Evolutionary conservation across 2,888 invertebrate genomes (phyloP).

Genomic region (Thysanoteuthis rhombus): DNA sequence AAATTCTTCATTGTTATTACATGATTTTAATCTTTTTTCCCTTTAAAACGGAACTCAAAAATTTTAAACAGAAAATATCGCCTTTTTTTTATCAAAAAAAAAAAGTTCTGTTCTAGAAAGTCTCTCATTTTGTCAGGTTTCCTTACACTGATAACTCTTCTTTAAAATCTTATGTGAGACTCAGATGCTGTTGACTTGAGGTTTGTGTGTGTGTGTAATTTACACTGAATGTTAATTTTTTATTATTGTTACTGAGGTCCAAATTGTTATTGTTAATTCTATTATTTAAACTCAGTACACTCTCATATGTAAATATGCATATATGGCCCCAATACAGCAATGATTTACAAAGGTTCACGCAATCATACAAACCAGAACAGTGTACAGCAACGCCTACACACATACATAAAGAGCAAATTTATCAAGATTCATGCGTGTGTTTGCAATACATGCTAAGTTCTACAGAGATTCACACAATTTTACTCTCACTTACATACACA

Average conservation of each 20-base stretch:
- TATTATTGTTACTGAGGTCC: constrained; percentile 12
- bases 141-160: background rate
- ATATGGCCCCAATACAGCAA: constrained; percentile 12
- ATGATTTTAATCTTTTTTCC: background rate
- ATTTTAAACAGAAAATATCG: background rate
- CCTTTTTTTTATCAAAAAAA: background rate
- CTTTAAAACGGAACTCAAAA: background rate
- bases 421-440: too few species aligned
- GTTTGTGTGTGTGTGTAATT: background rate
- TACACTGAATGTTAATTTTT: background rate
- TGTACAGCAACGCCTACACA: background rate
- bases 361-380: background rate
- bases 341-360: background rate
- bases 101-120: background rate
- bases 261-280: background rate
- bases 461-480: too few species aligned
- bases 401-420: background rate
- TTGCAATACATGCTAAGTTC: too few species aligned
- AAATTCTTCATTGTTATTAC: background rate
- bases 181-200: background rate
- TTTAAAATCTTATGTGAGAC: background rate
- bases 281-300: background rate
- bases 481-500: too few species aligned
- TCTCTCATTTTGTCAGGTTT: background rate
- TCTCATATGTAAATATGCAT: constrained; percentile 12